These are phyloP conservation scores for Pomacea maculata DNA, from an alignment of 1,140 invertebrate species.

Conservation along the genomic window DNA sequence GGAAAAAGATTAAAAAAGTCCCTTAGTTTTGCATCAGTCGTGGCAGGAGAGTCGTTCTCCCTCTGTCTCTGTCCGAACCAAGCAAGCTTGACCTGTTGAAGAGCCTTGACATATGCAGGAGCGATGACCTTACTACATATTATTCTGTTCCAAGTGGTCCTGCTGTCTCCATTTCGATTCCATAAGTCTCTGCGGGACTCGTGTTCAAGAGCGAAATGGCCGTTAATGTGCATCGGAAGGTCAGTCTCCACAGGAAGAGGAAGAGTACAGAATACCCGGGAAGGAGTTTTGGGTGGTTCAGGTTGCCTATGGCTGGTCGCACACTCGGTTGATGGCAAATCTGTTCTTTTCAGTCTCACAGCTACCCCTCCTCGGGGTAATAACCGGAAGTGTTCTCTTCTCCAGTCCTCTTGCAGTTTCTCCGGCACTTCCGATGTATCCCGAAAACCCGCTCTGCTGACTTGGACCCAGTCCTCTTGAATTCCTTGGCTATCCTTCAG, in stretches of 20 bases:
- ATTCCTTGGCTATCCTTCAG: background rate
- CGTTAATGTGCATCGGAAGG: conserved; percentile 61
- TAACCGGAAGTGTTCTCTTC: conserved; percentile 36
- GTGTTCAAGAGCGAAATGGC: conserved; percentile 59
- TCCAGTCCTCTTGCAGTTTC: conserved; percentile 19
- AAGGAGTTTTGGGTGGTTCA: background rate
- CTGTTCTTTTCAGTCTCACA: conserved; percentile 4
- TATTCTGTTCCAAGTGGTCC: conserved; percentile 47
- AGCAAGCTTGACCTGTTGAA: background rate
- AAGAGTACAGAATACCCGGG: conserved; percentile 56
- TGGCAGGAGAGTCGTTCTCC: background rate
- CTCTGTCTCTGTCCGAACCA: conserved; percentile 1
- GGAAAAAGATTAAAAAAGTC: conserved; percentile 1
- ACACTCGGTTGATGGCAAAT: background rate
- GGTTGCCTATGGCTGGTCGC: background rate
- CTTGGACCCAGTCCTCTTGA: conserved; percentile 18
- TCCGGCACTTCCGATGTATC: background rate
- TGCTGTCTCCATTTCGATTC: conserved; percentile 28
- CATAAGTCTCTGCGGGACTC: conserved; percentile 54
- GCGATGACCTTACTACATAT: conserved; percentile 43
- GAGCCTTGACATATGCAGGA: conserved; percentile 40
- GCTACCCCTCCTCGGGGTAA: conserved; percentile 57
- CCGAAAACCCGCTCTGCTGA: conserved; percentile 16
- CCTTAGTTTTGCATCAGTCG: background rate
- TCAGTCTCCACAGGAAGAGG: conserved; percentile 56